These are phyloP conservation scores for Drosophila tripunctata DNA, from an alignment of 2,888 invertebrate genomes.

Conservation along the genomic window DNA sequence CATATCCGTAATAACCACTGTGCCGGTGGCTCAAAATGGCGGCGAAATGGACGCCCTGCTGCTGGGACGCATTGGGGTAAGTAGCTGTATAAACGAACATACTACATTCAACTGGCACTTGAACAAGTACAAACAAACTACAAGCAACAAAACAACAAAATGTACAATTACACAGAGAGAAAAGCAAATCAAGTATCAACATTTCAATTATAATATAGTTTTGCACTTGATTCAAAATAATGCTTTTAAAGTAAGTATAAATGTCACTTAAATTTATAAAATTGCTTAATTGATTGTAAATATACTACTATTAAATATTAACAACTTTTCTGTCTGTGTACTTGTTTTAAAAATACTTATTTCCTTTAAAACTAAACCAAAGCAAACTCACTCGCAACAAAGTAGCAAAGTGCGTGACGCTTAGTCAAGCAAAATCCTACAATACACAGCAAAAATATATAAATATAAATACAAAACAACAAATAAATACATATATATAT, in stretches of 20 bases:
- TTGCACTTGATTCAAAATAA: no score
- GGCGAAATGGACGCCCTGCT: constrained; percentile 92
- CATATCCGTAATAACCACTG: constrained; percentile 82
- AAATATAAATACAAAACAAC: no score
- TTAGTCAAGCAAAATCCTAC: no score
- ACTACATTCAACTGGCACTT: constrained; percentile 1
- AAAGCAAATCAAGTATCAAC: no score
- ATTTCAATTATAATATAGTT: no score
- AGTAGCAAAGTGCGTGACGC: constrained; percentile 72
- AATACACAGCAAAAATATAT: no score
- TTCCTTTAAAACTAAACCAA: constrained; percentile 25
- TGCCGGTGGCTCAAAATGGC: constrained; percentile 85
- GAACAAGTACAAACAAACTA: constrained; percentile 4
- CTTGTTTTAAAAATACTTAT: constrained; percentile 20
- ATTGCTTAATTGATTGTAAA: no score
- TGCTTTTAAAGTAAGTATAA: no score
- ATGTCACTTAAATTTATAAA: no score
- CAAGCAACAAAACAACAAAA: constrained; percentile 10
- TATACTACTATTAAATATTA: no score
- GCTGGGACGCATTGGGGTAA: constrained; percentile 91
- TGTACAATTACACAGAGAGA: constrained; percentile 1
- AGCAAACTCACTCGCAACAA: constrained; percentile 44
- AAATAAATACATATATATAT: not conserved
- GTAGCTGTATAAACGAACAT: constrained; percentile 71
- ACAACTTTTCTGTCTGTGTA: not conserved